Base-by-base conservation (phyloP, 35 echinoderm and acorn worm species). In the Strongylocentrotus purpuratus region DNA sequence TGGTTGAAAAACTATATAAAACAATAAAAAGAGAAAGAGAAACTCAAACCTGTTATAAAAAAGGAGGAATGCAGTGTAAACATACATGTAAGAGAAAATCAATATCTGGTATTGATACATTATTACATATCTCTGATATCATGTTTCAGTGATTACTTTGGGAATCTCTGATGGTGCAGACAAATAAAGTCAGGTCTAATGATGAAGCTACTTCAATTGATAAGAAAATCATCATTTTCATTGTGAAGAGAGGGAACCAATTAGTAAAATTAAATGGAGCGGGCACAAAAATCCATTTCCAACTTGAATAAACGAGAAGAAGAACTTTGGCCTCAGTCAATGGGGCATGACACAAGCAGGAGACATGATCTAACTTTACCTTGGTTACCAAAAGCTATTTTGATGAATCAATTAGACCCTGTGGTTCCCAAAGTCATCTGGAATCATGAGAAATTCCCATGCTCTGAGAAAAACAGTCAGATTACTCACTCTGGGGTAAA, bases 311-410 rank as follows among this genome's bases (percentile, higher is more conserved):
- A 28, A n/a, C 11, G 7, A 28, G 22, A 78, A 78, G 65, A 78
- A 78, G 65, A 78, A 78, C 65, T 78, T n/a, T 78, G 65, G 65
- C 65, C 65, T 78, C 65, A 78, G 65, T 78, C 65, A 78, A 78
- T 78, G 65, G 65, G 65, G 65, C 65, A 78, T 78, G 65, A 78
- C 65, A 78, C 22, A 22, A 28, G 65, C 18, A 0, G 65, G 65
- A 78, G 65, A 78, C 65, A 78, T 78, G 61, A 78, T 78, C 65
- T 6, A 78, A 22, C 4, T 78, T 78, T 78, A 78, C 65, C 65
- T 78, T 31, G 22, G 65, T n/a, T 78, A 78, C 65, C 22, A 78
- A 78, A 78, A 7, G 65, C 65, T 13, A 11, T 78, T 78, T 28
- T 78, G 65, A 78, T n/a, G 20, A 0, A n/a, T 78, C 65, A 78